Percentiles rank a stretch among this genome's conserved stretches.
Conservation (phyloP, 2,113 vertebrate species). For the Gobius niger region DNA sequence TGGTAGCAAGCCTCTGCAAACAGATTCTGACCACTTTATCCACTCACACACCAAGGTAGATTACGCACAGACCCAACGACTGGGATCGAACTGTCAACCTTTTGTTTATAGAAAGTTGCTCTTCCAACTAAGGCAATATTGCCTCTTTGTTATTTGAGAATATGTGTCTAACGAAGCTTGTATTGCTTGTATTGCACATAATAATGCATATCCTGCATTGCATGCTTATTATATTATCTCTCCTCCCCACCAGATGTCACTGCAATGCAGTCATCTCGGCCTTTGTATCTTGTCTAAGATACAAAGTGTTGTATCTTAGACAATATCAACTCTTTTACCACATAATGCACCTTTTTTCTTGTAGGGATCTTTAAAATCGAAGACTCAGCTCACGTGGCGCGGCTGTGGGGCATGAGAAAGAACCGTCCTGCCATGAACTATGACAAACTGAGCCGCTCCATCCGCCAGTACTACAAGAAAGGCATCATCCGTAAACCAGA, state of each 20-base stretch:
- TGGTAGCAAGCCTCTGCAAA: too few species aligned
- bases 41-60: too few species aligned
- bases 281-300: too few species aligned
- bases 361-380: slow-evolving; percentile 95
- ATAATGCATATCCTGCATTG: too few species aligned
- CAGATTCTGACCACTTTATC: too few species aligned
- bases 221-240: background rate
- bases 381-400: slow-evolving; percentile 91
- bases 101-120: too few species aligned
- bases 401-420: slow-evolving; percentile 92
- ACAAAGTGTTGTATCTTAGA: background rate
- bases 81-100: too few species aligned
- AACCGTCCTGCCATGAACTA: slow-evolving; percentile 97
- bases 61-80: too few species aligned
- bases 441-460: slow-evolving; percentile 95
- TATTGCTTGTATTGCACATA: too few species aligned
- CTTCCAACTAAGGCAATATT: too few species aligned
- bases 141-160: too few species aligned
- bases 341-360: background rate
- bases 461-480: slow-evolving; percentile 97
- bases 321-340: background rate
- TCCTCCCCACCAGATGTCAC: background rate
- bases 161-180: too few species aligned
- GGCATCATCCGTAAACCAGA: slow-evolving; percentile 93
- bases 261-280: background rate